Base-by-base conservation (phyloP, 2,888 invertebrate species). In the Ochropacha duplaris region DNA sequence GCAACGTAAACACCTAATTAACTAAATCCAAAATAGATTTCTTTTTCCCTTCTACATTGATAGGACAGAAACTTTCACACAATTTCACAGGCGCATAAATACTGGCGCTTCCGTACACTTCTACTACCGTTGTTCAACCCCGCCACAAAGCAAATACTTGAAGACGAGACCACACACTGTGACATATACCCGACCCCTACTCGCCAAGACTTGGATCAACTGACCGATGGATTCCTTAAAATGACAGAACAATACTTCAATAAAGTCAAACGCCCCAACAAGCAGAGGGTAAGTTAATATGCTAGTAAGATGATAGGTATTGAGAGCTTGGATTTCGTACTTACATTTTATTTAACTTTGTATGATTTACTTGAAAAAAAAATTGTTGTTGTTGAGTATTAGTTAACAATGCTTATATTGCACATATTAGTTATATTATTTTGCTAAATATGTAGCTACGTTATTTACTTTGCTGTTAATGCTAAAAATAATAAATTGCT, bases 21-120 rank as follows among this genome's bases (percentile, higher is more conserved):
- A 22, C 22, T 26, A 50, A 50, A n/a, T 4, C 22, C 26, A 26
- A 50, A 26, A 14, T 26, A 26, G 24, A 16, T 50, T 24, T 24
- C 6, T 50, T 50, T 50, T 50, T 12, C 24, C 24, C n/a, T 50
- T 22, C 24, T 50, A n/a, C 16, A 14, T 50, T 50, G 19, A 44
- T 44, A 44, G 44, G 44, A 44, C 44, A 44, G 44, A 19, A 4
- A 34, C 34, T 54, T 22, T n/a, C 36, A n/a, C 31, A 50, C 22
- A 12, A 24, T 44, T 64, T 87, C 84, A 44, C 79, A 97, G 97
- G 94, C 95, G 12, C 88, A 97, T 26, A 98, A 98, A 84, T 98
- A 96, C 83, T 98, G 98, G 98, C 94, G 99, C 60, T 97, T 98
- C 82, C 95, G 99, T 51, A 96, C 99, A 68, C 96, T 98, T 66